Evolutionary conservation across 2,797 vertebrate genomes (phyloP), one percentile per base, ranked within the genome.

Genomic region (Phalloptychus januarius): DNA sequence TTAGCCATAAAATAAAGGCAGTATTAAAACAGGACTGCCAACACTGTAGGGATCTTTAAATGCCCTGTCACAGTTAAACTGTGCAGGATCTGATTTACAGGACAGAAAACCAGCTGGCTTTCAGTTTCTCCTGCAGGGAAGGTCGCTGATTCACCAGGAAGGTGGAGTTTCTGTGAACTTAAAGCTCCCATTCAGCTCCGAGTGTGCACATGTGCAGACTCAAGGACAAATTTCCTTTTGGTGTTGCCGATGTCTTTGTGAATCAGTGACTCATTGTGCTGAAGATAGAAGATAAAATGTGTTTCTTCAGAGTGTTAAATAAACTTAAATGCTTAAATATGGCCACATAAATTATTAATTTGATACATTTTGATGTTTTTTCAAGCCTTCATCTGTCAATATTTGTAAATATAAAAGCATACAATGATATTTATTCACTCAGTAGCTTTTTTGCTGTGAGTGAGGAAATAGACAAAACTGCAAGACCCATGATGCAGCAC

Each of bases 81-180:
- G 54, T 74, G 52, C 42, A 54, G 72, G 44, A 48, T 74, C 38
- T 38, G 52, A 72, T 45, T 42, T 48, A 67, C 40, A 56, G 40
- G 42, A 33, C 33, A 28, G 50, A 72, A 71, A 70, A 48, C 38
- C 36, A 10, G 20, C 44, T 72, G 63, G 79, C 80, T 90, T 89
- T 90, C 82, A 78, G 73, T 92, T 91, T 90, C 77, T 80, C 25
- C 74, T 16, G 20, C 8, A 56, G 4, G 13, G 31, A 42, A 31
- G 71, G 76, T 73, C 67, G 74, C 16, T 67, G 38, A 25, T 74
- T 85, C 42, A 69, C 71, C 71, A 79, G 82, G n/a, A 73, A 76
- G 86, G 80, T 73, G 88, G 76, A 78, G 86, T 76, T 45, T 61
- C 77, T 13, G 65, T 10, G 7, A 28, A 45, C 71, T 83, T 71